Percentiles rank a stretch among this genome's conserved stretches.
Conservation (phyloP, 92 coral and sea anemone species). For the Porites evermanni region DNA sequence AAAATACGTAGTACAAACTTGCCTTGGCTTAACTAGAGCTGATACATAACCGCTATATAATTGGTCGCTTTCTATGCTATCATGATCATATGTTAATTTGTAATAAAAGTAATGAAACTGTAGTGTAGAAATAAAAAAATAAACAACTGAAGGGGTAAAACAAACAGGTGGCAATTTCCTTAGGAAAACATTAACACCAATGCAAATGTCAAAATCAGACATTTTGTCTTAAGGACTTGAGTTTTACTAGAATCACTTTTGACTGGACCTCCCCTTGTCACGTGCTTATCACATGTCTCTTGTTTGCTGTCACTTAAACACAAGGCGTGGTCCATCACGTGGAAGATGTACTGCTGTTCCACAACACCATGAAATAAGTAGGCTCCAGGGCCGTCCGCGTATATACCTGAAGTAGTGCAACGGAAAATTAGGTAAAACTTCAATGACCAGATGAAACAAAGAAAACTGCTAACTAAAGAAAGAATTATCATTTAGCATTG, state of each 20-base stretch:
- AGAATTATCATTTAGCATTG: no score
- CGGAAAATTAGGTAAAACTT: no score
- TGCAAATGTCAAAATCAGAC: not conserved
- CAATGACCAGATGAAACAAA: no score
- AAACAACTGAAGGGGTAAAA: not conserved
- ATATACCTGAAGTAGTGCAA: conserved; percentile 63
- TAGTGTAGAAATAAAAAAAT: not conserved
- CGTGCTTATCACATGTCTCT: conserved; percentile 76
- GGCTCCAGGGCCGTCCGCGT: conserved; percentile 96
- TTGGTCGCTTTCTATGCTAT: no score
- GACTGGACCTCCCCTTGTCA: conserved; percentile 55
- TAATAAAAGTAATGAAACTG: no score
- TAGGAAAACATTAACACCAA: not conserved
- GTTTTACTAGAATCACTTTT: not conserved
- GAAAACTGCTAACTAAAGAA: no score
- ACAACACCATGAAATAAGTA: conserved; percentile 94
- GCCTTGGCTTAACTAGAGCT: no score
- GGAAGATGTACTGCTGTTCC: conserved; percentile 92
- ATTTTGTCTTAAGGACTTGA: not conserved
- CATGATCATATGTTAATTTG: no score
- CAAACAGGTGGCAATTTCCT: not conserved
- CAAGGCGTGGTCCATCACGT: conserved; percentile 98
- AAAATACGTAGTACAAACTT: no score
- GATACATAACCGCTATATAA: no score
- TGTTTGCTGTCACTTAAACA: conserved; percentile 84